phyloP scores from a whole-genome alignment of 2,797 vertebrate species.

The Microctenopoma steveboyesi region DNA sequence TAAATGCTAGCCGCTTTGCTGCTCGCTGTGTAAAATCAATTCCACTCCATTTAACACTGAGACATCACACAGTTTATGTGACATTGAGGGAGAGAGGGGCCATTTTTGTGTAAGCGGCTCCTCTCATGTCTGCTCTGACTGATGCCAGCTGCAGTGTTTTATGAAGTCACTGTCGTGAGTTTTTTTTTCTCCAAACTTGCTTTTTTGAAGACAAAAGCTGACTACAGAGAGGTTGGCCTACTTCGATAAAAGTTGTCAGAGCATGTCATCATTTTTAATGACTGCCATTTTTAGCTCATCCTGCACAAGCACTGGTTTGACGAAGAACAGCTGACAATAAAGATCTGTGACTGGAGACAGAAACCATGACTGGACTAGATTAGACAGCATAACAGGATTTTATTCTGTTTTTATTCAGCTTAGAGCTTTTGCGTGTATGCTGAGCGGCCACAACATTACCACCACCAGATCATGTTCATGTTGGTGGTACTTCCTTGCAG shows the following conservation, averaged over 20 bases:
- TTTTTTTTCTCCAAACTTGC: conserved; percentile 1
- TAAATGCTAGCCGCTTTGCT: conserved; percentile 49
- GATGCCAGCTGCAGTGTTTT: conserved; percentile 52
- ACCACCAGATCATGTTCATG: too few species aligned
- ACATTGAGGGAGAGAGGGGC: conserved; percentile 48
- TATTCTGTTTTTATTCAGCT: not conserved
- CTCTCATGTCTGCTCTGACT: conserved; percentile 44
- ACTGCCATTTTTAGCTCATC: conserved; percentile 53
- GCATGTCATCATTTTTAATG: conserved; percentile 42
- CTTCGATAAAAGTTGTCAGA: conserved; percentile 57
- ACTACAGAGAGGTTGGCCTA: conserved; percentile 51
- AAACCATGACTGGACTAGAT: conserved; percentile 8
- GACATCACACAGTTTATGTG: conserved; percentile 68
- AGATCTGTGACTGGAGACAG: conserved; percentile 3
- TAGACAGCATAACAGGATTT: not conserved
- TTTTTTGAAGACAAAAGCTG: conserved; percentile 41
- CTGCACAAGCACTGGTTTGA: conserved; percentile 14
- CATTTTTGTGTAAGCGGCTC: conserved; percentile 34
- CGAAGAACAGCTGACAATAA: conserved; percentile 37
- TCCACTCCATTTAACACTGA: conserved; percentile 74
- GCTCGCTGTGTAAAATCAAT: conserved; percentile 73
- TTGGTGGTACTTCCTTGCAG: too few species aligned
- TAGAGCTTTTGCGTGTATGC: not conserved
- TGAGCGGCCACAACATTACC: too few species aligned
- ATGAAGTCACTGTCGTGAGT: conserved; percentile 37